A percentile compares a stretch with the other conserved stretches of the same genome.
Evolutionary conservation across 2,797 vertebrate species (phyloP).

Genomic region (Sitta carolinensis): DNA sequence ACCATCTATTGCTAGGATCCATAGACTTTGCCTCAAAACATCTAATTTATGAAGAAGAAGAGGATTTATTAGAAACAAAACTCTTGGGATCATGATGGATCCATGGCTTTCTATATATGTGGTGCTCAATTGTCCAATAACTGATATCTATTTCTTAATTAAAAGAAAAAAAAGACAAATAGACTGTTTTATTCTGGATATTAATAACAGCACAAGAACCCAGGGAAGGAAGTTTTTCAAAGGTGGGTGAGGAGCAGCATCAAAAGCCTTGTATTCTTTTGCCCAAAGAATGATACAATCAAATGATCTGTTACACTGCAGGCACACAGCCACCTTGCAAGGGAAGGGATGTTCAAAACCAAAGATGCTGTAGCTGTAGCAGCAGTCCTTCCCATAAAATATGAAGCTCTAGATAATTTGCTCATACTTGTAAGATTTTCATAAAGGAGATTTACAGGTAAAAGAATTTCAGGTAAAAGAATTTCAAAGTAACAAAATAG

Average conservation of each 20-base stretch:
- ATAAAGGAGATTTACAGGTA: fast-evolving
- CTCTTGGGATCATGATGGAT: not conserved
- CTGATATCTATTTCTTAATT: not conserved
- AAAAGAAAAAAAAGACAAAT: not conserved
- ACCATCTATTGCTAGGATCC: not conserved
- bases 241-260: not conserved
- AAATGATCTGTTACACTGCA: not conserved
- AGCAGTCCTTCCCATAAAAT: not conserved
- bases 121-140: not conserved
- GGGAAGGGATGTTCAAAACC: not conserved
- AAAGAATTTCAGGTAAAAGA: not conserved
- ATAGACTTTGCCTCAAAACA: not conserved
- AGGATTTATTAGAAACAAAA: not conserved
- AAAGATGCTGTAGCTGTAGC: not conserved
- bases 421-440: not conserved
- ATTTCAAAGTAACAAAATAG: not conserved
- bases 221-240: not conserved
- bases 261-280: not conserved
- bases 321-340: not conserved
- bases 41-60: not conserved
- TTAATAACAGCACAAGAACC: not conserved
- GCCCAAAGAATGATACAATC: not conserved
- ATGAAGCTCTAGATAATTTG: not conserved
- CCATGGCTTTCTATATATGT: not conserved
- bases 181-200: not conserved